phyloP scores from a whole-genome alignment of 2,113 vertebrate species.

The Alaudala cheleensis region DNA sequence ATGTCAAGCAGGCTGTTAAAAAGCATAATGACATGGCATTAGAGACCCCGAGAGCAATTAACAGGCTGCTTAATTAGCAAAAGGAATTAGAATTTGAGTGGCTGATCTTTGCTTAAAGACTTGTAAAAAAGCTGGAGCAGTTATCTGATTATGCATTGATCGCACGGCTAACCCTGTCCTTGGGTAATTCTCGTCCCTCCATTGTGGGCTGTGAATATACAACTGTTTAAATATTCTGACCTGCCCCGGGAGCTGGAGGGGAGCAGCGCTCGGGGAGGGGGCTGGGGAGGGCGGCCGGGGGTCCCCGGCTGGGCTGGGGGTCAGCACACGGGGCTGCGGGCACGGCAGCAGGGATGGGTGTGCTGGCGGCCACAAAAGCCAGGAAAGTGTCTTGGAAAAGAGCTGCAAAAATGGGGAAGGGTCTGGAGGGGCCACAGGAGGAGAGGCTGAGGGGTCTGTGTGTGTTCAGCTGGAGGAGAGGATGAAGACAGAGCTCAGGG shows the following conservation, averaged over 20 bases:
- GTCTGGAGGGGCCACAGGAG: background rate
- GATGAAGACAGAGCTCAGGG: background rate
- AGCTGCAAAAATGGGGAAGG: background rate
- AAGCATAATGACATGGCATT: slow-evolving; percentile 86
- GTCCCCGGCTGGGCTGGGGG: background rate
- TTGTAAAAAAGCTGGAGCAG: slow-evolving; percentile 73
- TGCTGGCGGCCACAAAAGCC: background rate
- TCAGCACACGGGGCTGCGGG: rapidly evolving
- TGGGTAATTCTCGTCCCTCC: slow-evolving; percentile 74
- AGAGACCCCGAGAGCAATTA: slow-evolving; percentile 92
- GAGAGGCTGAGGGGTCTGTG: rapidly evolving
- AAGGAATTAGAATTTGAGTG: slow-evolving; percentile 87
- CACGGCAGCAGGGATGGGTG: background rate
- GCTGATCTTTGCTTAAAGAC: slow-evolving; percentile 83
- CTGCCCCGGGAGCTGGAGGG: slow-evolving; percentile 64
- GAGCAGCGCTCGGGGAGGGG: slow-evolving; percentile 66
- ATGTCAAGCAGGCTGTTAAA: slow-evolving; percentile 82
- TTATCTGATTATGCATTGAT: slow-evolving; percentile 86
- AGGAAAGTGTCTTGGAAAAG: background rate
- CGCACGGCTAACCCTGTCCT: slow-evolving; percentile 71
- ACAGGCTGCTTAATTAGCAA: slow-evolving; percentile 94
- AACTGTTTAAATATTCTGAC: slow-evolving; percentile 79
- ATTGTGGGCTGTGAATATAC: slow-evolving; percentile 73
- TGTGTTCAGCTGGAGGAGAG: background rate
- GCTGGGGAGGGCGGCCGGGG: background rate